Evolutionary conservation across 1,140 invertebrate species (phyloP), one percentile per base, ranked within the genome.

Genomic region (Drosophila sulfurigaster): DNA sequence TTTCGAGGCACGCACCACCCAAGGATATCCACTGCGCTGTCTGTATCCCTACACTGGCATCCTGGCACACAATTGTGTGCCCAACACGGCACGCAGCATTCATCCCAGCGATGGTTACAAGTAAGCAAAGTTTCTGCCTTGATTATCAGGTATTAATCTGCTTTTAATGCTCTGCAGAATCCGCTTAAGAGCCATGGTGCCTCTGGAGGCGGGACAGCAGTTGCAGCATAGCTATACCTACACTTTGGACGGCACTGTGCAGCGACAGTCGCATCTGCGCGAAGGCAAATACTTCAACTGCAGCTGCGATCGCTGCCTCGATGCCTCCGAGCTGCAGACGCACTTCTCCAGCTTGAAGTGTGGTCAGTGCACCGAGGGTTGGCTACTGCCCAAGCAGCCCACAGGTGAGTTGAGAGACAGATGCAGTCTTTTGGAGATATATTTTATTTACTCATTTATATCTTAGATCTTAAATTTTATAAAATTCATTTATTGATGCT

Each of bases 231-330:
- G 95, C 81, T 97, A 97, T 78, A 96, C 96, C 0, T 95, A 97
- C 82, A 95, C 95, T 0, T 85, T 97, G n/a, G 94, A 95, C 69
- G 96, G 96, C 2, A 97, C 97, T 0, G 80, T 95, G 10, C 91
- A 95, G 13, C 93, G 97, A 5, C 94, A 96, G 48, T 94, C 95
- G 71, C 94, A 95, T 85, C 93, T 98, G 1, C 93, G 94, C 13
- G 94, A 96, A 82, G 95, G 96, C 16, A 97, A 97, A 93, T 96
- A 96, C 90, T 98, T 98, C 87, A 93, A 94, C 5, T 97, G 96
- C 82, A 93, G 93, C 35, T 97, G 96, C 78, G 71, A 92, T 15
- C 94, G 96, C 52, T 98, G 96, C 82, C 93, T 94, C 0, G 96
- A 97, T 91, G 95, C 96, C 4, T 96, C 95, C 0, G 96, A 97